Base-by-base conservation (phyloP, 2,113 vertebrate genomes). In the Istiophorus platypterus region DNA sequence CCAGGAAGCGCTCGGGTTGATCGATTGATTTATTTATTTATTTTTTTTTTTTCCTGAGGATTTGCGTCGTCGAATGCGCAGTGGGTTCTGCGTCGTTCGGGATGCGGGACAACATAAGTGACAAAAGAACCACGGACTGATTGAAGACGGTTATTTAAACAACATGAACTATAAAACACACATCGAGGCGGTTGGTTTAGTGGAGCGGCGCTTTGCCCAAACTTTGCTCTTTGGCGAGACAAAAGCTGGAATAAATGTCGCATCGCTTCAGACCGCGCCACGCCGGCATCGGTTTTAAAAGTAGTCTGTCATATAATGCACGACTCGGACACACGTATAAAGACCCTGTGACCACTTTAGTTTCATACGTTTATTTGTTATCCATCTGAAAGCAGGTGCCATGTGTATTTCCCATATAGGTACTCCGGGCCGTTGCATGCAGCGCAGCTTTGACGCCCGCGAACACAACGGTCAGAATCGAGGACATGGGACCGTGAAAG, bases 401-500 rank as follows among this genome's bases (percentile, higher is more conserved):
- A 27, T 0, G 2, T 7, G 1, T 24, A 11, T 18, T 20, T 13
- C 26, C 22, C 24, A 0, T 1, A 0, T 4, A 5, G 24, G 1
- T 9, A 0, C n/a, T 9, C 3, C 14, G 15, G 20, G 4, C 17
- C 3, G 41, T 34, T 22, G 27, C 1, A 57, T 17, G 85, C 84
- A 79, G 58, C 59, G 91, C 92, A 93, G 80, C 63, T 84, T 64
- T 88, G 89, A 93, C 61, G 0, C 84, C 54, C 90, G 37, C 34
- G 27, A 91, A 85, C 62, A 66, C 66, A 47, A 1, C 18, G 78
- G 68, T 9, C 42, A 67, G 80, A 86, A 85, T 92, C 92, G 94
- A 93, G 93, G 94, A 93, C 91, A 95, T 95, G 94, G 94, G 91
- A 94, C 88, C 93, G 84, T 95, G 94, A 95, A 93, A 96, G 95